Evolutionary conservation across 2,888 invertebrate genomes (phyloP).

Genomic region (Limnephilus auricula): DNA sequence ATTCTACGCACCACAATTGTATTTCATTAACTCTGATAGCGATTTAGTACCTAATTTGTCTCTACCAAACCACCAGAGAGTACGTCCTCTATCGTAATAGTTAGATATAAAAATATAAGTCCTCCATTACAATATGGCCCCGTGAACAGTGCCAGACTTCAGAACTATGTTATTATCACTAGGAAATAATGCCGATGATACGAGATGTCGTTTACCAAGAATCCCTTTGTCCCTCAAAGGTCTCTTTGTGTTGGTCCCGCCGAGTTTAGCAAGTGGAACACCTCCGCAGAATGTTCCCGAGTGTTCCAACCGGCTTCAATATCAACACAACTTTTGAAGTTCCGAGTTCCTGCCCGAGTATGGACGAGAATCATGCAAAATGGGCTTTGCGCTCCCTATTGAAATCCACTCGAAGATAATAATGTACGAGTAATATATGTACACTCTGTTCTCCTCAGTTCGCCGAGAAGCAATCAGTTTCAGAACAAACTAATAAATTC

Average conservation of each 20-base stretch:
- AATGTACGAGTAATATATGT: background rate
- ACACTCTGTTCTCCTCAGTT: background rate
- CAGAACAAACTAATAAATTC: background rate
- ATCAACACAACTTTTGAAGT: background rate
- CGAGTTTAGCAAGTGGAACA: slow-evolving; percentile 9
- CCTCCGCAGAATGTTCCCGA: slow-evolving; percentile 29
- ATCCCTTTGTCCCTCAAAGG: slow-evolving; percentile 57
- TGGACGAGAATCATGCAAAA: background rate
- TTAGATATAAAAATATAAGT: background rate
- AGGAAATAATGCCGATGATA: slow-evolving; percentile 57
- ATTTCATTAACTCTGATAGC: too few relatives aligned
- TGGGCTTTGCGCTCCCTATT: background rate
- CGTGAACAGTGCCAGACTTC: slow-evolving; percentile 7
- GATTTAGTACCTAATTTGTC: background rate
- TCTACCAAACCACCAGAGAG: background rate
- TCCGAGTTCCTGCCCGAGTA: background rate
- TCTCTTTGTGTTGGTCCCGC: slow-evolving; percentile 26
- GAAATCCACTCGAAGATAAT: background rate
- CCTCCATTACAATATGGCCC: background rate
- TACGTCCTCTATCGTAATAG: background rate
- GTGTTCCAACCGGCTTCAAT: background rate
- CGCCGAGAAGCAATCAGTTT: background rate
- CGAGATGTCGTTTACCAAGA: slow-evolving; percentile 58
- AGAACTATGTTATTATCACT: slow-evolving; percentile 59
- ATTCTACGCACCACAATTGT: too few relatives aligned